These are phyloP conservation scores for Bovichtus variegatus DNA, from an alignment of 2,797 vertebrate species.

Conservation along the genomic window DNA sequence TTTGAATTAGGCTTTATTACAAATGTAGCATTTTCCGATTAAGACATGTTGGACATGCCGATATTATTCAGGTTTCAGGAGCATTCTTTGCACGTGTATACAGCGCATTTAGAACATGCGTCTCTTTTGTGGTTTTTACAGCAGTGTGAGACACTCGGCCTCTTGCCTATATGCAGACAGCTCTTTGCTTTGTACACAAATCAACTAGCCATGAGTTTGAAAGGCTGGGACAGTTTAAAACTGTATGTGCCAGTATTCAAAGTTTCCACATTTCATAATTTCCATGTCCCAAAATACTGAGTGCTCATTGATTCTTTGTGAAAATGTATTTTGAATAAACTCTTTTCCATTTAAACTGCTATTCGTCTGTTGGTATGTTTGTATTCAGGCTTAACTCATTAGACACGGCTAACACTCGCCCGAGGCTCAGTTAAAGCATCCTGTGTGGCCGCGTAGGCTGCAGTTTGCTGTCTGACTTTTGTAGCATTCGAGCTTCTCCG, in stretches of 20 bases:
- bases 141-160: background rate
- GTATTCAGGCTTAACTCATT: background rate
- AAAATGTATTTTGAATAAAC: background rate
- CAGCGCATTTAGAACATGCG: background rate
- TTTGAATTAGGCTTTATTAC: background rate
- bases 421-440: background rate
- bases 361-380: background rate
- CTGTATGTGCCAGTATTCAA: background rate
- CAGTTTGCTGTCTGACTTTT: conserved; percentile 28
- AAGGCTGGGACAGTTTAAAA: background rate
- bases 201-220: background rate
- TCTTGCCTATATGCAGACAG: background rate
- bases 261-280: conserved; percentile 5
- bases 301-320: background rate
- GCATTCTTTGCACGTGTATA: background rate
- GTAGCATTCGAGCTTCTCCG: background rate
- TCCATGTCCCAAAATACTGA: background rate
- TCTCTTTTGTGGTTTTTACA: background rate
- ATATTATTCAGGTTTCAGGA: background rate
- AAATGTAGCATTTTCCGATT: background rate
- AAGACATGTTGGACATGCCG: too few species aligned
- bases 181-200: background rate
- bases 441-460: background rate
- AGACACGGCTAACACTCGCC: background rate
- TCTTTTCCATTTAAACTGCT: background rate